A percentile compares a stretch with the other conserved stretches of the same genome.
Conservation (phyloP, 1,140 invertebrate genomes). For the Melanaphis sacchari region DNA sequence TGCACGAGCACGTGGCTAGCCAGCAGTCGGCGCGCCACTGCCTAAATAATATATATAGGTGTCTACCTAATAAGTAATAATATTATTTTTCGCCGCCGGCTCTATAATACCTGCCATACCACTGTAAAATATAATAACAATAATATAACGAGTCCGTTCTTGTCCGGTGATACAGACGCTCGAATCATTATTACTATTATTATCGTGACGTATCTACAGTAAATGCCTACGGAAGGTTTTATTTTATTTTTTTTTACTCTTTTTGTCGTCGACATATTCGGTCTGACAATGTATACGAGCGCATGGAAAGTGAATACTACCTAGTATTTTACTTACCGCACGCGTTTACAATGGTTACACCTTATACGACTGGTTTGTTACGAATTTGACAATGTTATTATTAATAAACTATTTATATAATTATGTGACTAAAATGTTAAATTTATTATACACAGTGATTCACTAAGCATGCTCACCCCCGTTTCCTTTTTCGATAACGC, state of each 20-base stretch:
- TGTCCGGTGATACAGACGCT: neutral
- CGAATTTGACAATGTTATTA: neutral
- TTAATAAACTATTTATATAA: neutral
- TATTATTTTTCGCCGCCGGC: neutral
- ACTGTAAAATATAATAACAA: neutral
- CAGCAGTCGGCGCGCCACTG: neutral
- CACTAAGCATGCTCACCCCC: too few relatives aligned
- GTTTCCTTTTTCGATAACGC: too few relatives aligned
- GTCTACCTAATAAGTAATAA: neutral
- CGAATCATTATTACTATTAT: neutral
- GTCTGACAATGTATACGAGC: neutral
- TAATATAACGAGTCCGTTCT: neutral
- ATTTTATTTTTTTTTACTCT: constrained; percentile 16
- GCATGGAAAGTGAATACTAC: neutral
- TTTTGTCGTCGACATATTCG: constrained; percentile 6
- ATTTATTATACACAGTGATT: neutral
- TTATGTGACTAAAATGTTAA: neutral
- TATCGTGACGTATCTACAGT: neutral
- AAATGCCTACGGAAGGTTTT: neutral
- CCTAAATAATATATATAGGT: neutral
- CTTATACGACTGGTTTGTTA: neutral
- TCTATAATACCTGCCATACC: neutral
- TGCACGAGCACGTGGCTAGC: neutral
- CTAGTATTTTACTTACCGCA: neutral
- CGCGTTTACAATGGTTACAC: neutral